Evolutionary conservation across 2,797 vertebrate genomes (phyloP).

Genomic region (Sphenodon punctatus): DNA sequence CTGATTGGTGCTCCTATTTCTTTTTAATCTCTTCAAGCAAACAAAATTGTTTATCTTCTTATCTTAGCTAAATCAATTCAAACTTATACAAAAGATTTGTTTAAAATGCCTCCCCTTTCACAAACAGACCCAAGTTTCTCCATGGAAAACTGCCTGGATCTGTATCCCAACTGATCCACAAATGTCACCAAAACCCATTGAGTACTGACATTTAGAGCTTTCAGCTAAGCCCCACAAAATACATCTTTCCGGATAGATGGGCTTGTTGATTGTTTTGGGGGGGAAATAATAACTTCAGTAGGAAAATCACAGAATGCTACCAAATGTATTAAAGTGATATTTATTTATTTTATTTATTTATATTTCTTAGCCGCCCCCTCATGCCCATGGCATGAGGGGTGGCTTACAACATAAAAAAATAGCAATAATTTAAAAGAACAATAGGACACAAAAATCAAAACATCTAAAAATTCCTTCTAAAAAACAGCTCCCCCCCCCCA

Average conservation of each 20-base stretch:
- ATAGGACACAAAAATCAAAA: no score
- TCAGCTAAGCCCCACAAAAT: not conserved
- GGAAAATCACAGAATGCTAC: not conserved
- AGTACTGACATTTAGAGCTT: slow-evolving; percentile 20
- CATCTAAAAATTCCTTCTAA: no score
- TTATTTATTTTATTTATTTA: not conserved
- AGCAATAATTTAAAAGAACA: no score
- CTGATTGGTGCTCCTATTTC: not conserved
- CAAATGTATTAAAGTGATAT: no score
- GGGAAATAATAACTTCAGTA: not conserved
- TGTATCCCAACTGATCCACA: not conserved
- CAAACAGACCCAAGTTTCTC: not conserved
- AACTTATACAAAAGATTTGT: not conserved
- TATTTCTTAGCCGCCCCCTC: no score
- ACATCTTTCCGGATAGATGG: not conserved
- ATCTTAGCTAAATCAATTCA: not conserved
- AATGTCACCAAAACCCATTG: slow-evolving; percentile 26
- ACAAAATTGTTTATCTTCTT: slow-evolving; percentile 18
- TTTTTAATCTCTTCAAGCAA: slow-evolving; percentile 21
- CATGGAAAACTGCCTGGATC: not conserved
- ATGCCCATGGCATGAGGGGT: no score
- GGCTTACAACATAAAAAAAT: no score
- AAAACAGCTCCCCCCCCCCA: no score
- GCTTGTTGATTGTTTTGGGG: not conserved
- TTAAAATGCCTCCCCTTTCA: not conserved